Evolutionary conservation across 1,140 invertebrate genomes (phyloP).

Genomic region (Monomorium pharaonis): DNA sequence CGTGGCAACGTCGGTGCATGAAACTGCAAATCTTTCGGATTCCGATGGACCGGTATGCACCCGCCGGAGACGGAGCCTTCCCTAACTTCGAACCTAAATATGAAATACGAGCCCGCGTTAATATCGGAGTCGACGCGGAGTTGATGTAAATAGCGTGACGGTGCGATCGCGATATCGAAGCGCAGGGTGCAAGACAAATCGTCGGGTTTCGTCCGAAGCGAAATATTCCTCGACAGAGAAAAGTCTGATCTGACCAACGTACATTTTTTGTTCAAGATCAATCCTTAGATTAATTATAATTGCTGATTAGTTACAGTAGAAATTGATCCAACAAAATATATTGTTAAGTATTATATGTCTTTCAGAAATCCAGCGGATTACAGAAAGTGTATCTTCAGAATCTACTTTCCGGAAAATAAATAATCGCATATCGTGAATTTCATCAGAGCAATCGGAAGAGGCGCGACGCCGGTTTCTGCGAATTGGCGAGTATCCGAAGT

Average conservation of each 20-base stretch:
- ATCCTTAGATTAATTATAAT: not conserved
- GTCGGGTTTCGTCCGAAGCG: not conserved
- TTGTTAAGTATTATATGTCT: too few relatives aligned
- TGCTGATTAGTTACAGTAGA: not conserved
- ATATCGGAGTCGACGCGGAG: not conserved
- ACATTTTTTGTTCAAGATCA: not conserved
- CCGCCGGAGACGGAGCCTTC: not conserved
- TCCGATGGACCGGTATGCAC: conserved; percentile 68
- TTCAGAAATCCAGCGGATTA: too few relatives aligned
- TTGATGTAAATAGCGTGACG: conserved; percentile 2
- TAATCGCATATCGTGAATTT: not conserved
- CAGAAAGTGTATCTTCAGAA: not conserved
- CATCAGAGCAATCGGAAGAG: conserved; percentile 14
- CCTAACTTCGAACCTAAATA: conserved; percentile 23
- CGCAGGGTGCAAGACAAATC: not conserved
- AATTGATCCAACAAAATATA: not conserved
- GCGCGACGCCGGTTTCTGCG: not conserved
- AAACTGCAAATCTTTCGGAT: conserved; percentile 76
- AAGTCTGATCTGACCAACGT: not conserved
- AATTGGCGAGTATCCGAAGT: conserved; percentile 2
- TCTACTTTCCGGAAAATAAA: not conserved
- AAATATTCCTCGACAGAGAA: not conserved
- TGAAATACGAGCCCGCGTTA: conserved; percentile 37
- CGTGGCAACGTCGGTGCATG: conserved; percentile 66
- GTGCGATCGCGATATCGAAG: not conserved